These are phyloP conservation scores for Xiphophorus maculatus DNA, from an alignment of 2,113 vertebrate species.

Conservation along the genomic window DNA sequence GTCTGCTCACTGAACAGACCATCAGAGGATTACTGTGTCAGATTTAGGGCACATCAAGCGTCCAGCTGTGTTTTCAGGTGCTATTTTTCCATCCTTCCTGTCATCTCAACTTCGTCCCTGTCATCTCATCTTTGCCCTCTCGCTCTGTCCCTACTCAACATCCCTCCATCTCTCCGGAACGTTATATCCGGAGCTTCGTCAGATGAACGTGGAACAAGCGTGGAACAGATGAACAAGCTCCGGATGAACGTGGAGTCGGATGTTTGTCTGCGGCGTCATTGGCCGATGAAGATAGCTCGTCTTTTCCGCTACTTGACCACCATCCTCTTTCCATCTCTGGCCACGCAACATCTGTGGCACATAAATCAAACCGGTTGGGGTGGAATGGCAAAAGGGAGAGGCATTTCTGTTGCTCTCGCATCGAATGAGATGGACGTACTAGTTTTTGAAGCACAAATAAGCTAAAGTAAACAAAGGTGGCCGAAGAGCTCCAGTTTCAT, in stretches of 20 bases:
- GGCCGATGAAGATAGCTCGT: neutral
- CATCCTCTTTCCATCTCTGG: neutral
- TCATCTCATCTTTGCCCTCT: neutral
- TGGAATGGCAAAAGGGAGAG: neutral
- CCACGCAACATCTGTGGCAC: conserved; percentile 44
- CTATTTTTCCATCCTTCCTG: conserved; percentile 6
- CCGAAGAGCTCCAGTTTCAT: conserved; percentile 27
- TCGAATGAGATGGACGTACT: neutral
- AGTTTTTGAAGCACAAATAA: conserved; percentile 14
- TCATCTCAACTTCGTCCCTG: neutral
- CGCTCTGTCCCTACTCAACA: neutral
- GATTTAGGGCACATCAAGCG: conserved; percentile 5
- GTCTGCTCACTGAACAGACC: conserved; percentile 18
- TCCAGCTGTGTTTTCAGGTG: conserved; percentile 4
- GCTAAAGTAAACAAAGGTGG: conserved; percentile 18
- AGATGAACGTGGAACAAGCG: neutral
- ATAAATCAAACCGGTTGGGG: conserved; percentile 38
- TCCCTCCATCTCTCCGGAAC: neutral
- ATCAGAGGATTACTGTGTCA: conserved; percentile 24
- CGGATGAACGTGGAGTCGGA: neutral
- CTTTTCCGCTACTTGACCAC: neutral
- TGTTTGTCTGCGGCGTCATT: neutral
- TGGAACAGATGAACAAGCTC: no score
- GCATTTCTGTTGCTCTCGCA: neutral
- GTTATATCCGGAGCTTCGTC: conserved; percentile 37